These are phyloP conservation scores for Brachypalpus laphriformis DNA, from an alignment of 2,888 invertebrate genomes.

Conservation along the genomic window DNA sequence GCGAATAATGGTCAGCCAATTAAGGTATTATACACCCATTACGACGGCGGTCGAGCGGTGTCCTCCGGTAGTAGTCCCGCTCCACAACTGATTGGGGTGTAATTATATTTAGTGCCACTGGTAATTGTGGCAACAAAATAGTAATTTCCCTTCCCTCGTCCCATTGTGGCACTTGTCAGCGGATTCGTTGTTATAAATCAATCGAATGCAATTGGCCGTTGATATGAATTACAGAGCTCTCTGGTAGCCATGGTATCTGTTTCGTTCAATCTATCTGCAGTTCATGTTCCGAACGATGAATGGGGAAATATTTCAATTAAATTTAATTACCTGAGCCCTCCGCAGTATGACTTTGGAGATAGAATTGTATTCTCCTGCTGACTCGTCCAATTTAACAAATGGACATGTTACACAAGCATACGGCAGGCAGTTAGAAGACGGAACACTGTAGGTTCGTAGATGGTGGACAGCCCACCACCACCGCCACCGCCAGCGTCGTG, in stretches of 20 bases:
- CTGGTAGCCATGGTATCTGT: conserved; percentile 28
- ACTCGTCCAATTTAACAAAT: conserved; percentile 66
- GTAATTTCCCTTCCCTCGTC: background rate
- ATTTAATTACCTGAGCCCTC: conserved; percentile 70
- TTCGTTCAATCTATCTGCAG: conserved; percentile 47
- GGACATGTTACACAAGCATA: conserved; percentile 67
- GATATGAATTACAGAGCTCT: conserved; percentile 58
- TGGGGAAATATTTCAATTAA: conserved; percentile 73
- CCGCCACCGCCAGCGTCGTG: background rate
- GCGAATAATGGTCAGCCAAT: conserved; percentile 68
- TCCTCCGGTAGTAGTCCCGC: conserved; percentile 30
- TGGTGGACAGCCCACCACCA: background rate
- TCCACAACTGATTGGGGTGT: conserved; percentile 65
- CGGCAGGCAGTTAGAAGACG: conserved; percentile 6
- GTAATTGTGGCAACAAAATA: conserved; percentile 72
- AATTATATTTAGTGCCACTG: conserved; percentile 72
- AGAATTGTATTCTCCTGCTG: conserved; percentile 60
- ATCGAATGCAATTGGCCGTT: conserved; percentile 71
- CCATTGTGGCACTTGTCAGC: conserved; percentile 60
- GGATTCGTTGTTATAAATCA: conserved; percentile 70
- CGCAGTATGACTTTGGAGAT: conserved; percentile 39
- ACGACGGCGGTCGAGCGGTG: conserved; percentile 43
- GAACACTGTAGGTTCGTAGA: background rate
- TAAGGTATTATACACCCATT: conserved; percentile 73
- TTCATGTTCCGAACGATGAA: conserved; percentile 42